phyloP scores from a whole-genome alignment of 2,113 vertebrate genomes.

The Numida meleagris region DNA sequence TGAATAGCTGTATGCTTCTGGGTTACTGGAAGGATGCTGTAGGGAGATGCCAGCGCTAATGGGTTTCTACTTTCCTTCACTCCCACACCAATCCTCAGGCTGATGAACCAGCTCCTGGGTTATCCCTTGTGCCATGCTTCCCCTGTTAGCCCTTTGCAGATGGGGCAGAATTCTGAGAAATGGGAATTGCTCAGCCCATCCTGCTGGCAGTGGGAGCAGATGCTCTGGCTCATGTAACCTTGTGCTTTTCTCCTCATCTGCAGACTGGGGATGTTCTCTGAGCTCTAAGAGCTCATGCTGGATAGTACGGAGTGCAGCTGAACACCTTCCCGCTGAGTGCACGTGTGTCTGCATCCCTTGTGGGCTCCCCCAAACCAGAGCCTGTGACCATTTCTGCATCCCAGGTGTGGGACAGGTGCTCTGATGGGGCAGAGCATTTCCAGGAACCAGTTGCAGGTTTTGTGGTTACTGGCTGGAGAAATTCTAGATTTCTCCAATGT shows the following conservation, averaged over 20 bases:
- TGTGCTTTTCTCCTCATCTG: background rate
- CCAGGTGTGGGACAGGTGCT: background rate
- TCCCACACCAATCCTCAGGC: background rate
- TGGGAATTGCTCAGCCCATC: background rate
- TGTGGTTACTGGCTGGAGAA: background rate
- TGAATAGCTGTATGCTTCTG: background rate
- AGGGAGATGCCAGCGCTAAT: background rate
- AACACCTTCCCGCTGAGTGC: no score
- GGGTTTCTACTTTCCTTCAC: background rate
- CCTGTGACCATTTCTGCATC: background rate
- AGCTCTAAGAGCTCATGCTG: fast-evolving
- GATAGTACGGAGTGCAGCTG: background rate
- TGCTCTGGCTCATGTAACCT: background rate
- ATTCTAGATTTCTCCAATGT: fast-evolving
- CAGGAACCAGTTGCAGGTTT: background rate
- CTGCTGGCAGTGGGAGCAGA: fast-evolving
- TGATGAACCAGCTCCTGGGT: background rate
- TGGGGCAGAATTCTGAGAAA: background rate
- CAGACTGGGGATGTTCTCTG: background rate
- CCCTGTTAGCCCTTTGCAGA: background rate
- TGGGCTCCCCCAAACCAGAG: background rate
- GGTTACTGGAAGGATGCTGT: slow-evolving; percentile 31
- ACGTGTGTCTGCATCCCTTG: fast-evolving
- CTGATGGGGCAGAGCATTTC: background rate
- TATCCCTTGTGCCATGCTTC: background rate